Conservation (phyloP, 2,888 invertebrate genomes). For the Scaptomyza caliginosa region DNA sequence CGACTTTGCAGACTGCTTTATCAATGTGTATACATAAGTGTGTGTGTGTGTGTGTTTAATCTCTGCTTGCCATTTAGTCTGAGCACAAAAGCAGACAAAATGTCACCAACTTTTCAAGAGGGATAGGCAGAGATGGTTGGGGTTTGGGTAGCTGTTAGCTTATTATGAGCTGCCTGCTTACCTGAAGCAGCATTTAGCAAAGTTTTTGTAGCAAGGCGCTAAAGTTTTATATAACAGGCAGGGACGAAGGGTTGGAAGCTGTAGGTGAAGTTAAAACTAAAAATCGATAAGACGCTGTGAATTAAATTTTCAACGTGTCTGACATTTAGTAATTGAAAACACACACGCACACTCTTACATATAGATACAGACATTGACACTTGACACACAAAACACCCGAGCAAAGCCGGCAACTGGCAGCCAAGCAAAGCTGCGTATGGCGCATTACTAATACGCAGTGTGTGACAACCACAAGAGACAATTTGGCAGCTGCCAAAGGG, state of each 20-base stretch:
- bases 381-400: slow-evolving; percentile 59
- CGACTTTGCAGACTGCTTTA: slow-evolving; percentile 16
- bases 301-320: slow-evolving; percentile 78
- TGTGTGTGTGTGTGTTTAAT: slow-evolving; percentile 51
- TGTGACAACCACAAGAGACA: slow-evolving; percentile 80
- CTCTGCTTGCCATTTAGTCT: slow-evolving; percentile 66
- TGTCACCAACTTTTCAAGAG: slow-evolving; percentile 50
- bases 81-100: slow-evolving; percentile 51
- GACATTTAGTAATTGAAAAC: slow-evolving; percentile 79
- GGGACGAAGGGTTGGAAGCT: background rate
- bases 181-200: slow-evolving; percentile 52
- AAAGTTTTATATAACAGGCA: slow-evolving; percentile 49
- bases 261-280: slow-evolving; percentile 11
- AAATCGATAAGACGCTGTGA: slow-evolving; percentile 61
- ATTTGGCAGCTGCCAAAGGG: slow-evolving; percentile 80
- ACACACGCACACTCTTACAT: slow-evolving; percentile 1
- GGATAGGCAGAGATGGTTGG: background rate
- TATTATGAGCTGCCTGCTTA: slow-evolving; percentile 66
- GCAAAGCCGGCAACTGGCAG: slow-evolving; percentile 28
- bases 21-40: slow-evolving; percentile 15
- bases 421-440: slow-evolving; percentile 66
- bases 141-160: slow-evolving; percentile 22
- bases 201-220: slow-evolving; percentile 48
- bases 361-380: slow-evolving; percentile 61
- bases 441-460: slow-evolving; percentile 80